Percentiles rank a stretch among this genome's conserved stretches.
phyloP scores from a whole-genome alignment of 2,797 vertebrate genomes.

The Balearica regulorum region DNA sequence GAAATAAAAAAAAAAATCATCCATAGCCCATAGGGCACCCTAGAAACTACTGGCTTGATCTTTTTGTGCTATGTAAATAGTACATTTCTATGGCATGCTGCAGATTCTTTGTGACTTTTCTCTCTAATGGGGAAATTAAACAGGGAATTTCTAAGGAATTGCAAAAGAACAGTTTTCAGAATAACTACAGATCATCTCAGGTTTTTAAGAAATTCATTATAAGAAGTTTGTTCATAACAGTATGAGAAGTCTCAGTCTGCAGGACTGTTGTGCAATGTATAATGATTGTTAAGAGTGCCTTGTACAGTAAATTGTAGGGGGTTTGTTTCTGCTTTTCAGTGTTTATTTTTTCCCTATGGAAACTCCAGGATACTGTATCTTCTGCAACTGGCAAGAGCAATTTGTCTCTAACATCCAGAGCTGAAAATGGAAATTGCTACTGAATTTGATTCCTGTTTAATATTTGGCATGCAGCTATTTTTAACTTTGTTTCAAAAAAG shows the following conservation, averaged over 20 bases:
- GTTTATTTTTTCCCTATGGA: not conserved
- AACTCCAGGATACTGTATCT: not conserved
- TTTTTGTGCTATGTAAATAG: not conserved
- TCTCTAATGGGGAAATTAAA: not conserved
- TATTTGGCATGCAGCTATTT: not conserved
- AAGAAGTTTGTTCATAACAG: not conserved
- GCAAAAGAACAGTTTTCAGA: not conserved
- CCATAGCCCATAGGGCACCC: not conserved
- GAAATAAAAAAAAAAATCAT: not conserved
- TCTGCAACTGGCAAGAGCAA: not conserved
- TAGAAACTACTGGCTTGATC: not conserved
- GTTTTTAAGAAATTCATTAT: not conserved
- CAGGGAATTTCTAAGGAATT: not conserved
- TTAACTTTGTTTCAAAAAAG: not conserved
- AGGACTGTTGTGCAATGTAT: not conserved
- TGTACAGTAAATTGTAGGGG: not conserved
- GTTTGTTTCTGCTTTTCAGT: not conserved
- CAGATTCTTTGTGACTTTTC: not conserved
- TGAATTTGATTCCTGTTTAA: not conserved
- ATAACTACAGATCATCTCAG: not conserved
- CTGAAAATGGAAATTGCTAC: not conserved
- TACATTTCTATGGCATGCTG: not conserved
- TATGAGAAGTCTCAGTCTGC: not conserved
- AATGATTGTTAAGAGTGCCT: not conserved
- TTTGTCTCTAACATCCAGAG: not conserved